phyloP scores from a whole-genome alignment of 2,797 vertebrate genomes.

The Falco biarmicus region DNA sequence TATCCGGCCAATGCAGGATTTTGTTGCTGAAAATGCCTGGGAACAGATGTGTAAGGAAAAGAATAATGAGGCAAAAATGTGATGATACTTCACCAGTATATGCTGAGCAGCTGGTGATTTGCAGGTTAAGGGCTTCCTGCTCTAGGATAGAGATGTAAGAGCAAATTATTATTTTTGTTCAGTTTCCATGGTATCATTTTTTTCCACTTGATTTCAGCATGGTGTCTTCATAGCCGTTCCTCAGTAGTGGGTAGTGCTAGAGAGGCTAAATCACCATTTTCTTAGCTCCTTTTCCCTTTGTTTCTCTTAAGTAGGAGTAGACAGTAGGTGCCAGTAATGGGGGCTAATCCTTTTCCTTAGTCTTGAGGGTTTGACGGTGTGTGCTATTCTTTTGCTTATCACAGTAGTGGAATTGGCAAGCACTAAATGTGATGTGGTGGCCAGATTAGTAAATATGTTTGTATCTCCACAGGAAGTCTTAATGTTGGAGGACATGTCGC shows the following conservation, averaged over 20 bases:
- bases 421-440: background rate
- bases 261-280: background rate
- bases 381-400: background rate
- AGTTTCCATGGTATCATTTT: slow-evolving; percentile 40
- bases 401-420: background rate
- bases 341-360: background rate
- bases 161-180: slow-evolving; percentile 15
- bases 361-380: background rate
- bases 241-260: background rate
- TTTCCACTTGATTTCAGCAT: slow-evolving; percentile 8
- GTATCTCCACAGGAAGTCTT: background rate
- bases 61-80: background rate
- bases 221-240: background rate
- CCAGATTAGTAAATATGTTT: background rate
- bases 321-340: background rate
- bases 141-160: background rate
- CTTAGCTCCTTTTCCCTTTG: background rate
- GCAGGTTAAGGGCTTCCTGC: slow-evolving; percentile 15
- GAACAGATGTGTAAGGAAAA: background rate
- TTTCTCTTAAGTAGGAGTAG: background rate
- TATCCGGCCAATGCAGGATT: background rate
- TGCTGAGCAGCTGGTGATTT: background rate
- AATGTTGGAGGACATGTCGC: background rate
- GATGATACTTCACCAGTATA: background rate
- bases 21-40: background rate